Conservation (phyloP, 2,888 invertebrate species). For the Belgica antarctica region DNA sequence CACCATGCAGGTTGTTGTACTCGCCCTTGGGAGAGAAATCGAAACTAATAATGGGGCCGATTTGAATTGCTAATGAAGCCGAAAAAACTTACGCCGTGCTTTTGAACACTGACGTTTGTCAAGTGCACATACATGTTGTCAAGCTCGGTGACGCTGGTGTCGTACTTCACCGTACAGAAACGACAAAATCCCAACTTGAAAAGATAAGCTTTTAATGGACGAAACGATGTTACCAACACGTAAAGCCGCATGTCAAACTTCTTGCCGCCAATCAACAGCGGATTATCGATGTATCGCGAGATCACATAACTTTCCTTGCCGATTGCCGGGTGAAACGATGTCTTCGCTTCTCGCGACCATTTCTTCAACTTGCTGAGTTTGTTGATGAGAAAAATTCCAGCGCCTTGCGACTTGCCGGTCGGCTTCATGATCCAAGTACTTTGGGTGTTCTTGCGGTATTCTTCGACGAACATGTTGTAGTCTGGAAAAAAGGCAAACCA, state of each 20-base stretch:
- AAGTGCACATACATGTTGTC: conserved; percentile 94
- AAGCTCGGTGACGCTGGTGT: conserved; percentile 79
- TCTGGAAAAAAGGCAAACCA: no score
- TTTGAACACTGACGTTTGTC: conserved; percentile 97
- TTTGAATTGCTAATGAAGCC: not conserved
- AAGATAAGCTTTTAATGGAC: conserved; percentile 89
- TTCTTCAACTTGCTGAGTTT: conserved; percentile 90
- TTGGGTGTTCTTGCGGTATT: conserved; percentile 89
- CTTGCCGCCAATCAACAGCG: conserved; percentile 90
- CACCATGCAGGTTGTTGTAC: conserved; percentile 91
- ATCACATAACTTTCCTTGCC: conserved; percentile 92
- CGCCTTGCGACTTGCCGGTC: conserved; percentile 89
- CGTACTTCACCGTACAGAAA: conserved; percentile 94
- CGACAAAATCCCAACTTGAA: conserved; percentile 91
- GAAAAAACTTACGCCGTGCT: conserved; percentile 73
- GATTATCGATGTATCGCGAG: conserved; percentile 91
- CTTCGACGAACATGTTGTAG: conserved; percentile 96
- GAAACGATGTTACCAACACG: conserved; percentile 88
- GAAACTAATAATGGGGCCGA: conserved; percentile 22
- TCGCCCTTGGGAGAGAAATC: conserved; percentile 63
- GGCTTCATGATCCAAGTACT: conserved; percentile 99
- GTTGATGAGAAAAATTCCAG: conserved; percentile 94
- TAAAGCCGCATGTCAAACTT: conserved; percentile 92
- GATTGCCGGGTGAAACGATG: conserved; percentile 78
- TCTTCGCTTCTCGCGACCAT: conserved; percentile 84